A percentile compares a stretch with the other conserved stretches of the same genome.
These are phyloP conservation scores for Columbina picui DNA, from an alignment of 2,113 vertebrate species.

Conservation along the genomic window DNA sequence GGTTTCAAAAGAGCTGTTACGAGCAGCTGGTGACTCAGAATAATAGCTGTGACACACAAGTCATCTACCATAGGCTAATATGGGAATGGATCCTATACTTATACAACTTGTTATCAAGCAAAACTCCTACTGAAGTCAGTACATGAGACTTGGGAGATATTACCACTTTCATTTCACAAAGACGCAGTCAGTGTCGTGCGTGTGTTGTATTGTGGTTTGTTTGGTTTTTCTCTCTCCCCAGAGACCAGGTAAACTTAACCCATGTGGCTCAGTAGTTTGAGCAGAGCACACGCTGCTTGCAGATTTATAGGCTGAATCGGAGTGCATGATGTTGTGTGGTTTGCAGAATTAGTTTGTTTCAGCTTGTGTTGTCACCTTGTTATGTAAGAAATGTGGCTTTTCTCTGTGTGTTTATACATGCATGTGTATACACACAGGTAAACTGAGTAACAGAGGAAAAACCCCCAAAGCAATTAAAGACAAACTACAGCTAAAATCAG, in stretches of 20 bases:
- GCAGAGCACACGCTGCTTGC: background rate
- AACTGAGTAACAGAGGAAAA: background rate
- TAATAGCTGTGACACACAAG: background rate
- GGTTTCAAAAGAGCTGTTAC: constrained; percentile 3
- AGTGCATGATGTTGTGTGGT: background rate
- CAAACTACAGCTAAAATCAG: background rate
- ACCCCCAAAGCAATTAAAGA: background rate
- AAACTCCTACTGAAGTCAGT: background rate
- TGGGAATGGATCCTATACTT: background rate
- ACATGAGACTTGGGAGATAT: background rate
- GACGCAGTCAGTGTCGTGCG: background rate
- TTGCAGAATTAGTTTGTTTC: background rate
- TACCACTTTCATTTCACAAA: background rate
- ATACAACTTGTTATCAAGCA: background rate
- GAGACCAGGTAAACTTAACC: background rate
- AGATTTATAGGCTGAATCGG: background rate
- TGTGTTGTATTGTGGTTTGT: too few relatives aligned
- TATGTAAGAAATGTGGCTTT: background rate
- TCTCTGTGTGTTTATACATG: background rate
- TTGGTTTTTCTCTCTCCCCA: background rate
- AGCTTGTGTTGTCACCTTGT: background rate
- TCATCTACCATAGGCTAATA: background rate
- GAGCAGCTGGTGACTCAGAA: background rate
- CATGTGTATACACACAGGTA: background rate
- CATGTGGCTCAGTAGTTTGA: background rate